Conservation (phyloP, 2,888 invertebrate genomes). For the Pseudococcus longispinus region DNA sequence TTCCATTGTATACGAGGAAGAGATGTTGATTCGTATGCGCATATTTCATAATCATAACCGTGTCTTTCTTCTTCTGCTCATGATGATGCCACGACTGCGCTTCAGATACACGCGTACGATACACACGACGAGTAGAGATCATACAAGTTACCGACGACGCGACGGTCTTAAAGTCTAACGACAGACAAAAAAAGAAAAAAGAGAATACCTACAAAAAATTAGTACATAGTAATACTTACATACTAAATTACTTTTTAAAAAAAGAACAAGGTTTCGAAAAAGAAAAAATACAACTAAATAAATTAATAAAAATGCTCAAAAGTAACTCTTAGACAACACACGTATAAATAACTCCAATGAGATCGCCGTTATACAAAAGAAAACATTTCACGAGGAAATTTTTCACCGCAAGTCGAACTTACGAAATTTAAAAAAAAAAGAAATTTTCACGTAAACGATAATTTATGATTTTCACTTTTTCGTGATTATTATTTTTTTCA, state of each 20-base stretch:
- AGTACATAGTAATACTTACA: constrained; percentile 1
- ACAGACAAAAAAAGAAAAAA: neutral
- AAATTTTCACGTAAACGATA: neutral
- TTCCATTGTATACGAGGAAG: neutral
- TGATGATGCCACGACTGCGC: neutral
- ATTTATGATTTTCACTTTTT: too few species aligned
- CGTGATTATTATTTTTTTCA: neutral
- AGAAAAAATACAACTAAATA: constrained; percentile 7
- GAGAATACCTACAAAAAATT: neutral
- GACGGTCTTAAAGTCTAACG: neutral
- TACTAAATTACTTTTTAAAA: neutral
- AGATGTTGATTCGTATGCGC: neutral
- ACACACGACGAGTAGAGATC: neutral
- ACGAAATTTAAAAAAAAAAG: neutral
- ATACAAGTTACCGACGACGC: neutral
- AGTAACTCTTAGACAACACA: constrained; percentile 31
- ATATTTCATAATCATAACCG: neutral
- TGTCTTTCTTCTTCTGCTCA: neutral
- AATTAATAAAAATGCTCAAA: constrained; percentile 40
- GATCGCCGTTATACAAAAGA: neutral
- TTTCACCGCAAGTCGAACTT: neutral
- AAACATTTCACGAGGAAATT: neutral
- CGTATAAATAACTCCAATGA: neutral
- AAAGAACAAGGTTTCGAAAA: neutral
- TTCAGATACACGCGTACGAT: neutral